phyloP scores from a whole-genome alignment of 2,113 vertebrate species.

The Neolamprologus fasciatus region DNA sequence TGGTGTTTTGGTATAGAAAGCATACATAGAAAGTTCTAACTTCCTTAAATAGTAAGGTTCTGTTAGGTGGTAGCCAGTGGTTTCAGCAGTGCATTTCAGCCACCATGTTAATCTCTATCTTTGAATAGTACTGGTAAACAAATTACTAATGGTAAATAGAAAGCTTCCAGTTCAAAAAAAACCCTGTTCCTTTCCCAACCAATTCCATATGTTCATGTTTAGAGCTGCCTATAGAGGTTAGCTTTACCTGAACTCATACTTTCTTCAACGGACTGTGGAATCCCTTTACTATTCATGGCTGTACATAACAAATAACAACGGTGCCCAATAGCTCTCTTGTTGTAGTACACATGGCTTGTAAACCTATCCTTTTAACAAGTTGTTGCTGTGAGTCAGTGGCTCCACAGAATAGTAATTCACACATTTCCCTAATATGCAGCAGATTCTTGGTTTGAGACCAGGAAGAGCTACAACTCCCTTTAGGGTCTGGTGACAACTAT shows the following conservation, averaged over 20 bases:
- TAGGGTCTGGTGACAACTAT: not conserved
- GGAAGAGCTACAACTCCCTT: not conserved
- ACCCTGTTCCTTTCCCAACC: not conserved
- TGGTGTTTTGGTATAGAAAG: not conserved
- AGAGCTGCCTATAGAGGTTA: not conserved
- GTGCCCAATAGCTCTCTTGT: not conserved
- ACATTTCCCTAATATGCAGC: not conserved
- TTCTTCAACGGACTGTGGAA: not conserved
- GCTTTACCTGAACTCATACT: not conserved
- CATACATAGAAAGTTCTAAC: not conserved
- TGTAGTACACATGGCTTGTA: not conserved
- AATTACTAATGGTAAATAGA: not conserved
- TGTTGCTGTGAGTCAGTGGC: not conserved
- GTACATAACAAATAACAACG: not conserved
- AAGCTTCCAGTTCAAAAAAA: not conserved
- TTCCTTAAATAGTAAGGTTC: not conserved
- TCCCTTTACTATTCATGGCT: accelerated
- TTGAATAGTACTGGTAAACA: not conserved
- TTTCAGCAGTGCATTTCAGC: not conserved
- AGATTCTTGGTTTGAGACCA: not conserved
- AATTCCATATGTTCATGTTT: not conserved
- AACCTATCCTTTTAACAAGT: not conserved
- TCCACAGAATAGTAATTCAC: not conserved
- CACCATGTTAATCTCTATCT: not conserved
- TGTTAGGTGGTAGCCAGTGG: not conserved